phyloP scores from a whole-genome alignment of 92 coral and sea anemone genomes.

The Umimayanthus kanabou region DNA sequence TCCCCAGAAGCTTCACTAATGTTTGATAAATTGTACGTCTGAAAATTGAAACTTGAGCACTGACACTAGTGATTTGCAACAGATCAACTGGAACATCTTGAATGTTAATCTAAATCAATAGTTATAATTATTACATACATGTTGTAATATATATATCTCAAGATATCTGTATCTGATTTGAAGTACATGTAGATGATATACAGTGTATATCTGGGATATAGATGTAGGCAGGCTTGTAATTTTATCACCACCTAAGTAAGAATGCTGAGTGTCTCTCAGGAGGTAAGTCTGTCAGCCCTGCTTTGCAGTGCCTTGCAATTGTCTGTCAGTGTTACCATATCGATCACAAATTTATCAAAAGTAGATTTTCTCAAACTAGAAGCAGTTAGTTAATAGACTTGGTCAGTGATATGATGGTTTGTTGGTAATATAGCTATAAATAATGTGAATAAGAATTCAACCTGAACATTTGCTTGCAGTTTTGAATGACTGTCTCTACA shows the following conservation, averaged over 20 bases:
- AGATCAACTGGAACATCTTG: no score
- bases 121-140: no score
- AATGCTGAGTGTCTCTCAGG: constrained; percentile 2
- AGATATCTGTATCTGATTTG: background rate
- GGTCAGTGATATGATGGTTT: no score
- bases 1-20: background rate
- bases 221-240: background rate
- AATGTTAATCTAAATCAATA: background rate
- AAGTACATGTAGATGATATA: no score
- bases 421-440: no score
- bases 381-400: no score
- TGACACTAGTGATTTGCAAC: background rate
- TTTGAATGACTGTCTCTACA: no score
- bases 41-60: no score
- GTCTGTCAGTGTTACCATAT: background rate
- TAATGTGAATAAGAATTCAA: no score
- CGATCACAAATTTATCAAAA: no score
- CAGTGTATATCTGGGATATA: background rate
- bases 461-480: no score
- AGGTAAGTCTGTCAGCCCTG: background rate
- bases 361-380: no score
- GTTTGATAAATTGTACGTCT: background rate
- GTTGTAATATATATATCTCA: background rate
- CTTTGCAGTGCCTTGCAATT: background rate
- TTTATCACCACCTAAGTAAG: background rate